Evolutionary conservation across 2,888 invertebrate species (phyloP).

Genomic region (Andricus curvator): DNA sequence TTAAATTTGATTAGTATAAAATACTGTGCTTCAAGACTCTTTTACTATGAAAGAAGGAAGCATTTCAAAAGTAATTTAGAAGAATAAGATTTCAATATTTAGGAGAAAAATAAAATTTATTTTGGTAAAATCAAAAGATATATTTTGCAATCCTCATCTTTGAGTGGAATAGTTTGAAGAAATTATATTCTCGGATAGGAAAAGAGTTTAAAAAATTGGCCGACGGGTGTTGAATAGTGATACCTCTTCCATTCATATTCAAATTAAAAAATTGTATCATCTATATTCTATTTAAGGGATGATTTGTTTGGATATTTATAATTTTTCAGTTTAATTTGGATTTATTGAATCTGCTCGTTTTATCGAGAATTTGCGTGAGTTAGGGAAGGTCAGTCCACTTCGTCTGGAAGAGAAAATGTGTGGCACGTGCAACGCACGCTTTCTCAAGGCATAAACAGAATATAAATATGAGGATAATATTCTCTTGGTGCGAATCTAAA

Average conservation of each 20-base stretch:
- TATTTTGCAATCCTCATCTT: not conserved
- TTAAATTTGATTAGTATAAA: not conserved
- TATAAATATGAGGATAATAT: constrained; percentile 13
- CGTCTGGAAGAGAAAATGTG: constrained; percentile 14
- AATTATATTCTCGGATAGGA: not conserved
- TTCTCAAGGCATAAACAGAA: constrained; percentile 21
- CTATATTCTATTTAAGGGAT: not conserved
- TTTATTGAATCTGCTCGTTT: not conserved
- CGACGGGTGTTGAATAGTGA: not conserved
- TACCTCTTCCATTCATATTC: not conserved
- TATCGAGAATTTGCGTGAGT: constrained; percentile 13
- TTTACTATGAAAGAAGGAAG: too few species aligned
- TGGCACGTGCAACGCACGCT: constrained; percentile 35
- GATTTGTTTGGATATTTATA: not conserved
- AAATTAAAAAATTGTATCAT: not conserved
- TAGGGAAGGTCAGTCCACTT: constrained; percentile 7
- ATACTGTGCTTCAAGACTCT: too few species aligned
- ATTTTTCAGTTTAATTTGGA: not conserved
- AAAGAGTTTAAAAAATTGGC: not conserved
- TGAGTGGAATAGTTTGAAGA: not conserved
- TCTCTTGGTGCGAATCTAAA: not conserved
- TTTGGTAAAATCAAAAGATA: not conserved
- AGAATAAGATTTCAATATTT: not conserved
- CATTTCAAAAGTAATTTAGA: too few species aligned
- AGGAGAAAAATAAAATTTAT: not conserved